Evolutionary conservation across 1,140 invertebrate genomes (phyloP).

Genomic region (Harlomillsia oculata): DNA sequence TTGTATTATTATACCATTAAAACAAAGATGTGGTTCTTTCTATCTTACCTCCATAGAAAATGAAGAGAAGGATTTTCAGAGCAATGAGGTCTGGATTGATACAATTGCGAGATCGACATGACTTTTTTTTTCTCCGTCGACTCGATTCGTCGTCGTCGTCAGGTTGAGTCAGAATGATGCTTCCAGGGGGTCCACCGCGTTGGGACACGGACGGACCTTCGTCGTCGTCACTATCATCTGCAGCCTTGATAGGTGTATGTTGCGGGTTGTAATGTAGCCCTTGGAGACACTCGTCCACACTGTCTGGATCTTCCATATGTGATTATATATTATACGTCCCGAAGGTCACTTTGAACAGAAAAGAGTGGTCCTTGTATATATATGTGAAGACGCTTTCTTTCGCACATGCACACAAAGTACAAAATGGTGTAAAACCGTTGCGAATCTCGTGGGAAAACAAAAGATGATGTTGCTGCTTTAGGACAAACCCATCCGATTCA

Average conservation of each 20-base stretch:
- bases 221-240: not conserved
- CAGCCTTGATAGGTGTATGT: not conserved
- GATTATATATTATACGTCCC: no score
- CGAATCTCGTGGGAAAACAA: no score
- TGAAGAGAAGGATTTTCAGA: constrained; percentile 28
- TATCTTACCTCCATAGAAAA: constrained; percentile 31
- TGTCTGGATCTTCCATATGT: not conserved
- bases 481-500: no score
- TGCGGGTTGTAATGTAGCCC: not conserved
- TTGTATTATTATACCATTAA: no score
- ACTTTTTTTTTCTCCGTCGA: not conserved
- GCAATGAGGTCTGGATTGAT: constrained; percentile 25
- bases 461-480: no score
- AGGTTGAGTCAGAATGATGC: not conserved
- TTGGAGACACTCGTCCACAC: not conserved
- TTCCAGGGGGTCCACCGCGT: not conserved
- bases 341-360: not conserved
- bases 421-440: no score
- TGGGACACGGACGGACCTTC: not conserved
- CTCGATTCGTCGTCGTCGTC: not conserved
- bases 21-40: not conserved
- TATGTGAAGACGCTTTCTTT: no score
- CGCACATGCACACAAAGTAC: no score
- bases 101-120: constrained; percentile 10
- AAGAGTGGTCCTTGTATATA: not conserved